Conservation (phyloP, 2,113 vertebrate genomes). For the Rhadina sibilatrix region DNA sequence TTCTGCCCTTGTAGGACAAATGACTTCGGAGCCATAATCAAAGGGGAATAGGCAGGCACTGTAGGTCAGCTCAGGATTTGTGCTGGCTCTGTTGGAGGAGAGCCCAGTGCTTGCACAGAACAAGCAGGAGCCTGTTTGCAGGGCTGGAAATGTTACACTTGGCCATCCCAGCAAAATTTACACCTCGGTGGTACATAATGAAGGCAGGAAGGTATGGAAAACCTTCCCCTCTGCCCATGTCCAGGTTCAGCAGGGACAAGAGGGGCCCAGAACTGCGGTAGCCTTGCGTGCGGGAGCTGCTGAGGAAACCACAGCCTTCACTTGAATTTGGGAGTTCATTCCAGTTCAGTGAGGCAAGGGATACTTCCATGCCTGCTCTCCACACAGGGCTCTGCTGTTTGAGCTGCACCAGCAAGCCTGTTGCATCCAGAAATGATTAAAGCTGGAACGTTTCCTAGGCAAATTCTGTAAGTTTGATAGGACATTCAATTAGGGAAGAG, state of each 20-base stretch:
- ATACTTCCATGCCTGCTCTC: not conserved
- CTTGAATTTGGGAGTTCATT: not conserved
- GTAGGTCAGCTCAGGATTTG: not conserved
- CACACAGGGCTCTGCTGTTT: not conserved
- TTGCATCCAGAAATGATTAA: not conserved
- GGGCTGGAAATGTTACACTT: not conserved
- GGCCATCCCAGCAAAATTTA: not conserved
- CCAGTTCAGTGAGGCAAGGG: not conserved
- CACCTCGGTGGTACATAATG: not conserved
- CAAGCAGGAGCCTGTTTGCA: not conserved
- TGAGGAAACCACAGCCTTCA: not conserved
- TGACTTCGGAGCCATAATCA: not conserved
- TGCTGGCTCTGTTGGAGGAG: not conserved
- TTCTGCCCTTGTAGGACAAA: constrained; percentile 19
- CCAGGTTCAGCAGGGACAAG: not conserved
- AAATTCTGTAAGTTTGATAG: not conserved
- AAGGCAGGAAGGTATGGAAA: not conserved
- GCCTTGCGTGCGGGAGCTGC: not conserved
- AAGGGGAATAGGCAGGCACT: not conserved
- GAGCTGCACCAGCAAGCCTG: not conserved
- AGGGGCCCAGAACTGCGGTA: not conserved
- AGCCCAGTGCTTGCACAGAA: not conserved
- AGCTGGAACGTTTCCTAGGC: not conserved
- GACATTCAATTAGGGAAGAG: not conserved
- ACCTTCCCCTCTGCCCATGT: not conserved